Base-by-base conservation (phyloP, 2,113 vertebrate genomes). In the Malurus melanocephalus region DNA sequence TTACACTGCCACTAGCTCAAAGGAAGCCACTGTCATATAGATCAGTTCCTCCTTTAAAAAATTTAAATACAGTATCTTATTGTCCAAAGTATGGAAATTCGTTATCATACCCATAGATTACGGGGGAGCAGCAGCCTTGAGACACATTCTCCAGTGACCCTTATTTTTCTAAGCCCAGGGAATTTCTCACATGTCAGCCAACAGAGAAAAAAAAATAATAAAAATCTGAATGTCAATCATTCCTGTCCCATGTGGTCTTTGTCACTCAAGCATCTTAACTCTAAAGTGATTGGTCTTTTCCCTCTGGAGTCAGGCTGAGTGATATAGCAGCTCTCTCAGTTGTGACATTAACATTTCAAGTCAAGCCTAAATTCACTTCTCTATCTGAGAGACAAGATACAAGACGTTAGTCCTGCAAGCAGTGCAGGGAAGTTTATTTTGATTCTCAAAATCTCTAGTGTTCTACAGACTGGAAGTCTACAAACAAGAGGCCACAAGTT, bases 141-240 rank as follows among this genome's bases (percentile, higher is more conserved):
- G 57, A 57, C 45, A 21, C 59, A 59, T 46, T 87, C 85, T 61
- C 94, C 72, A 74, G 48, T 76, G 71, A 94, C 78, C 82, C 73
- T 94, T 90, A 61, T 53, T 93, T 93, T 93, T 89, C 93, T 87
- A 79, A 95, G 46, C 80, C 88, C 64, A 71, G 83, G 67, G 89
- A 95, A 32, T 62, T 95, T 75, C 83, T 79, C 73, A 60, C 55
- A 40, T 93, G 80, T 91, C 89, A 83, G 55, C 74, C 81, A 78
- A 52, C 0, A 0, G 71, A 32, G 6, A 59, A 60, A 80, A 90
- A 90, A 38, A 38, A 80, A 90, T 89, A 68, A 68, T 51, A 19
- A 1, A 0, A 26, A 68, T 79, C 43, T 68, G 55, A 48, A 80
- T 5, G 43, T 95, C 93, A 94, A 82, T 95, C 89, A 94, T 56